Evolutionary conservation across 2,113 vertebrate species (phyloP).

Genomic region (Lichenostomus cassidix): DNA sequence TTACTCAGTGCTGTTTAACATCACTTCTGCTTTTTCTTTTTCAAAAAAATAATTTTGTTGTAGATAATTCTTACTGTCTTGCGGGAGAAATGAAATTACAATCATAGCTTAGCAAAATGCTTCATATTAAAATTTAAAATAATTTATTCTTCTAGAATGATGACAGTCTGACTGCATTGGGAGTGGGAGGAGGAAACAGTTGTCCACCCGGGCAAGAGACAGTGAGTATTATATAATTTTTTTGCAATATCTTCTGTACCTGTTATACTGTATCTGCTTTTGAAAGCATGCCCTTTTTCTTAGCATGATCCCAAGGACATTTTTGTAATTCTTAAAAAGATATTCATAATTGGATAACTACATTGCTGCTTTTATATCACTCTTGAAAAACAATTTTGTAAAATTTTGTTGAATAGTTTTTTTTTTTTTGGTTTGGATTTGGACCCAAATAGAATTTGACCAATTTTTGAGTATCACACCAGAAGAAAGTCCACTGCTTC

Average conservation of each 20-base stretch:
- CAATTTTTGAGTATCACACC: not conserved
- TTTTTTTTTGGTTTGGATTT: not conserved
- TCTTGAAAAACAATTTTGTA: not conserved
- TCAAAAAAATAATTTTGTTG: not conserved
- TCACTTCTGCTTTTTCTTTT: slow-evolving; percentile 25
- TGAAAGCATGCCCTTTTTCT: not conserved
- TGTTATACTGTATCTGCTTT: not conserved
- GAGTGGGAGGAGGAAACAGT: slow-evolving; percentile 55
- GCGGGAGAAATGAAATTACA: not conserved
- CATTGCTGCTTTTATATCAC: not conserved
- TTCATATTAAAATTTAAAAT: not conserved
- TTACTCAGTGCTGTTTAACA: not conserved
- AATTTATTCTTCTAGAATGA: slow-evolving; percentile 58
- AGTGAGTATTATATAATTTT: slow-evolving; percentile 66
- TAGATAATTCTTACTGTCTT: not conserved
- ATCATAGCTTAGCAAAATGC: not conserved
- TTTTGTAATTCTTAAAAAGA: not conserved
- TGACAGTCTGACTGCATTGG: slow-evolving; percentile 51
- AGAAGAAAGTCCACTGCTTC: not conserved
- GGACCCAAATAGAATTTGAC: not conserved
- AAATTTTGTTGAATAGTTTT: not conserved
- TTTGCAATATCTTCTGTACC: not conserved
- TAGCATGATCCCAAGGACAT: not conserved
- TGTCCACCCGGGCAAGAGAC: slow-evolving; percentile 70
- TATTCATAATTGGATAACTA: not conserved